These are phyloP conservation scores for Corella eumyota DNA, from an alignment of 23 tunicate species.

Conservation along the genomic window DNA sequence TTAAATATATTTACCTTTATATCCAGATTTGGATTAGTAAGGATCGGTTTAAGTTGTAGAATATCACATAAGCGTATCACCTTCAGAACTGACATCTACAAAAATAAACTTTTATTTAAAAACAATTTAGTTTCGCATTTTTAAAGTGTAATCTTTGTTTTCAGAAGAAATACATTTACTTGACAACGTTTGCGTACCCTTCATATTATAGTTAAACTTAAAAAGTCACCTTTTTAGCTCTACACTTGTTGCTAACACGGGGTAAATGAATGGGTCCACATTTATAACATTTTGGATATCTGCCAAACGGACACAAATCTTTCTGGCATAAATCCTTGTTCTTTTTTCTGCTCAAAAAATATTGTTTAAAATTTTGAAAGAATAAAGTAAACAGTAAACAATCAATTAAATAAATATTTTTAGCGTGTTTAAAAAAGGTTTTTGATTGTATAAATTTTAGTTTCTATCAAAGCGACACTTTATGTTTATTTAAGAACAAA, in stretches of 20 bases:
- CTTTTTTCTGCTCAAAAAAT: conserved; percentile 5
- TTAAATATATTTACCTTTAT: conserved; percentile 63
- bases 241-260: conserved; percentile 31
- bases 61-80: conserved; percentile 61
- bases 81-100: conserved; percentile 57
- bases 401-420: no score
- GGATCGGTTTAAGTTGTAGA: conserved; percentile 18
- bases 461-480: no score
- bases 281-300: conserved; percentile 5
- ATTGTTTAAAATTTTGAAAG: no score
- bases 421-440: no score
- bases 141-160: no score
- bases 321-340: conserved; percentile 28
- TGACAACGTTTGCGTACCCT: no score
- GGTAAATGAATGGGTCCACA: conserved; percentile 68
- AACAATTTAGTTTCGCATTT: no score
- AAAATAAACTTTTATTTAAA: neutral
- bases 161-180: no score
- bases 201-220: no score
- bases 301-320: conserved; percentile 20
- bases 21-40: conserved; percentile 49
- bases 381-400: no score
- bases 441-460: no score
- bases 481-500: no score
- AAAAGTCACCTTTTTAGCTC: conserved; percentile 76